phyloP scores from a whole-genome alignment of 2,113 vertebrate species.

The Coracopsis vasa region DNA sequence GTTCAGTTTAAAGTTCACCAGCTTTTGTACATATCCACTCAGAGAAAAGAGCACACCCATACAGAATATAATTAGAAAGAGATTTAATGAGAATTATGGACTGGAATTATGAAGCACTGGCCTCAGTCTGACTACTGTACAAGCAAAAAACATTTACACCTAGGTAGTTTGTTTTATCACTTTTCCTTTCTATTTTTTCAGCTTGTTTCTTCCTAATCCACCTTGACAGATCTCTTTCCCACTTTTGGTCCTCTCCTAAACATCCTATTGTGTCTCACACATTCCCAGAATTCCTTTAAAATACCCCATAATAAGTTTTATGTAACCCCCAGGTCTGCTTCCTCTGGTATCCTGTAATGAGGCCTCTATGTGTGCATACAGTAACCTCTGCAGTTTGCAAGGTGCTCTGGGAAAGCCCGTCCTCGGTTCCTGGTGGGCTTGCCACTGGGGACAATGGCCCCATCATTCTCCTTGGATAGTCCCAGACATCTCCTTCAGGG shows the following conservation, averaged over 20 bases:
- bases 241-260: neutral
- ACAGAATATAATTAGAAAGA: neutral
- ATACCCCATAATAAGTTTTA: neutral
- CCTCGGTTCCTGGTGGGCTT: neutral
- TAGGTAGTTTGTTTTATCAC: neutral
- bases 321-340: neutral
- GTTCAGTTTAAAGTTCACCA: neutral
- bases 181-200: neutral
- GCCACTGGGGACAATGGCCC: neutral
- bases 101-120: neutral
- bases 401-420: neutral
- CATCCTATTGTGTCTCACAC: neutral
- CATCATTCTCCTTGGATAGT: neutral
- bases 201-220: neutral
- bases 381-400: neutral
- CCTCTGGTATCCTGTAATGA: neutral
- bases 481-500: neutral
- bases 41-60: neutral
- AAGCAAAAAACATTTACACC: neutral
- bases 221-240: neutral
- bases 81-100: neutral
- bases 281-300: neutral
- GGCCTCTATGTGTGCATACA: neutral
- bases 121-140: neutral
- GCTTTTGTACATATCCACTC: neutral